Evolutionary conservation across 2,888 invertebrate species (phyloP).

Genomic region (Drosophila anceps): DNA sequence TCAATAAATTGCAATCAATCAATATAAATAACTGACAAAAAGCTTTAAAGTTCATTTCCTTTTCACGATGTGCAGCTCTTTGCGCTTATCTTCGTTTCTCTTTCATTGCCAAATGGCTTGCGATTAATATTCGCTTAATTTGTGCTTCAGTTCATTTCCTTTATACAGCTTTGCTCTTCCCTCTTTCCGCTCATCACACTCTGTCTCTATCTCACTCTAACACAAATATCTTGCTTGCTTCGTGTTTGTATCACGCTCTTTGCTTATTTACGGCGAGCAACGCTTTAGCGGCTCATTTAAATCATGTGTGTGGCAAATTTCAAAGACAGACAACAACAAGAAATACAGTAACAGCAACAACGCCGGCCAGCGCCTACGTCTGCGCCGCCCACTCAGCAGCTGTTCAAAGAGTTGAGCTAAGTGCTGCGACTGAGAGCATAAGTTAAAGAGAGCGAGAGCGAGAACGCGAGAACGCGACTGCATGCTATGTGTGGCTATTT

Average conservation of each 20-base stretch:
- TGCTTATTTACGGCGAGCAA: conserved; percentile 43
- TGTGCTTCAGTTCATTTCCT: conserved; percentile 26
- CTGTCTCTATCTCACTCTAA: background rate
- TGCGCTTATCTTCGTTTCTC: conserved; percentile 1
- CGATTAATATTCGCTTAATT: conserved; percentile 42
- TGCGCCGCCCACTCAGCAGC: conserved; percentile 71
- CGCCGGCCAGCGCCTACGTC: conserved; percentile 33
- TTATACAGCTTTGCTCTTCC: background rate
- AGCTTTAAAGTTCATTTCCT: conserved; percentile 62
- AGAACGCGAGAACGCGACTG: conserved; percentile 8
- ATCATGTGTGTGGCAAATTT: conserved; percentile 58
- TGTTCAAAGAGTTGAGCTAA: conserved; percentile 65
- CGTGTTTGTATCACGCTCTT: conserved; percentile 29
- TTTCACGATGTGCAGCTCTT: conserved; percentile 23
- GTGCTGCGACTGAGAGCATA: conserved; percentile 2
- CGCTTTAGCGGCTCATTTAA: conserved; percentile 56
- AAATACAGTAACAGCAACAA: conserved; percentile 15
- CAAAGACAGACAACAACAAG: conserved; percentile 36
- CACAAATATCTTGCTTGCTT: conserved; percentile 15
- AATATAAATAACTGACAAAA: conserved; percentile 56
- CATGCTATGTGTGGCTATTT: conserved; percentile 36
- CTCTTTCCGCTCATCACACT: background rate
- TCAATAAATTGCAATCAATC: conserved; percentile 61
- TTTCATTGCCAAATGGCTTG: conserved; percentile 6
- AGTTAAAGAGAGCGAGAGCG: conserved; percentile 20